A percentile compares a stretch with the other conserved stretches of the same genome.
phyloP scores from a whole-genome alignment of 2,113 vertebrate genomes.

The Pollimyrus isidori region DNA sequence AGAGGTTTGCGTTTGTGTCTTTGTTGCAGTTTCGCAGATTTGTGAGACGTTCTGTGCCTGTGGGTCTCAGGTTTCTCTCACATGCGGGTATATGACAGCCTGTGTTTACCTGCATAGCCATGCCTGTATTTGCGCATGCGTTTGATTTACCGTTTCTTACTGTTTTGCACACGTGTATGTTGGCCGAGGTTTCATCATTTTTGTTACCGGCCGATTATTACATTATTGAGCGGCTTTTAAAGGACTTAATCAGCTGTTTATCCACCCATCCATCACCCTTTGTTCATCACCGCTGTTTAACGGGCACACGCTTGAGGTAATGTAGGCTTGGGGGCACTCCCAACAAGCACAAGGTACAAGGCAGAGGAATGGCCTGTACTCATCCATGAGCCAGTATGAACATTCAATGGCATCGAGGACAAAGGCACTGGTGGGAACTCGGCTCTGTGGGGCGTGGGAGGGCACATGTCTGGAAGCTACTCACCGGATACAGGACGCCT shows the following conservation, averaged over 20 bases:
- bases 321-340: neutral
- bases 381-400: neutral
- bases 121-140: neutral
- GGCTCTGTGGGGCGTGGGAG: neutral
- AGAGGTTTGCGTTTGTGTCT: neutral
- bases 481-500: neutral
- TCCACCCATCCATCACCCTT: neutral
- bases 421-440: neutral
- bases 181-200: neutral
- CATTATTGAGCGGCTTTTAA: neutral
- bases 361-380: neutral
- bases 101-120: neutral
- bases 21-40: neutral
- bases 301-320: neutral
- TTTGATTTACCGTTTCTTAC: conserved; percentile 14
- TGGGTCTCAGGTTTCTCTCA: neutral
- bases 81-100: neutral
- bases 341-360: neutral
- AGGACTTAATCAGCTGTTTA: neutral
- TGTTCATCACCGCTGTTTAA: neutral
- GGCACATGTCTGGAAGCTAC: neutral
- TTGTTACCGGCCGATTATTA: neutral
- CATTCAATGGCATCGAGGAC: neutral
- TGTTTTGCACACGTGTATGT: neutral
- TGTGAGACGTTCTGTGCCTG: neutral